Evolutionary conservation across 2,113 vertebrate species (phyloP).

Genomic region (Clupea harengus): DNA sequence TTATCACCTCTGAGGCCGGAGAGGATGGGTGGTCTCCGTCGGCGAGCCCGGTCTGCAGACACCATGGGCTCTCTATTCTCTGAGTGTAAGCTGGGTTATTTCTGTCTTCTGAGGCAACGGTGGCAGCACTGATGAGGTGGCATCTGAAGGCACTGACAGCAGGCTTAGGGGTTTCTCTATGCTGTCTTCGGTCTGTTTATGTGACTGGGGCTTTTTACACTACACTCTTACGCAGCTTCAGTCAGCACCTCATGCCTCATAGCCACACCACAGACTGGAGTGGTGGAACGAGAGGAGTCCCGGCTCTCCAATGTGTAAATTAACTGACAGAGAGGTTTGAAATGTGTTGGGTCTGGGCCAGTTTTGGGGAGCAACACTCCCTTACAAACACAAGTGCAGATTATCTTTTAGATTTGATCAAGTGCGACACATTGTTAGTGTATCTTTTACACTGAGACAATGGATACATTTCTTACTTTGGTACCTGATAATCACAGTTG

Average conservation of each 20-base stretch:
- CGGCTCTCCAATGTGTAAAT: neutral
- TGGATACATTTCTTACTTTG: neutral
- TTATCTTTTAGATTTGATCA: neutral
- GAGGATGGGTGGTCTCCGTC: constrained; percentile 48
- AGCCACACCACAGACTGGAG: neutral
- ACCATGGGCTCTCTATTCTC: constrained; percentile 67
- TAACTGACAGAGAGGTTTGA: neutral
- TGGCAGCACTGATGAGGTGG: constrained; percentile 33
- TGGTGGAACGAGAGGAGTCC: neutral
- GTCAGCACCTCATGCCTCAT: constrained; percentile 53
- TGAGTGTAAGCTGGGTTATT: constrained; percentile 70
- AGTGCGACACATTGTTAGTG: too few relatives aligned
- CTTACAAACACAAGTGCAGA: neutral
- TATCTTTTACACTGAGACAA: neutral
- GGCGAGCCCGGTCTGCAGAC: constrained; percentile 60
- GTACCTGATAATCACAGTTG: neutral
- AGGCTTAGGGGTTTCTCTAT: constrained; percentile 18
- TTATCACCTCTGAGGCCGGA: constrained; percentile 22
- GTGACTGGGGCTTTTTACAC: constrained; percentile 34
- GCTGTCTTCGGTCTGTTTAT: constrained; percentile 16
- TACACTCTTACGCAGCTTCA: constrained; percentile 39
- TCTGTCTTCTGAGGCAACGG: constrained; percentile 22
- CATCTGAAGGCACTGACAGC: constrained; percentile 26
- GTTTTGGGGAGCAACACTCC: neutral
- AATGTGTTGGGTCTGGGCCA: neutral